phyloP scores from a whole-genome alignment of 2,888 invertebrate species.

The Agonum fuliginosum region DNA sequence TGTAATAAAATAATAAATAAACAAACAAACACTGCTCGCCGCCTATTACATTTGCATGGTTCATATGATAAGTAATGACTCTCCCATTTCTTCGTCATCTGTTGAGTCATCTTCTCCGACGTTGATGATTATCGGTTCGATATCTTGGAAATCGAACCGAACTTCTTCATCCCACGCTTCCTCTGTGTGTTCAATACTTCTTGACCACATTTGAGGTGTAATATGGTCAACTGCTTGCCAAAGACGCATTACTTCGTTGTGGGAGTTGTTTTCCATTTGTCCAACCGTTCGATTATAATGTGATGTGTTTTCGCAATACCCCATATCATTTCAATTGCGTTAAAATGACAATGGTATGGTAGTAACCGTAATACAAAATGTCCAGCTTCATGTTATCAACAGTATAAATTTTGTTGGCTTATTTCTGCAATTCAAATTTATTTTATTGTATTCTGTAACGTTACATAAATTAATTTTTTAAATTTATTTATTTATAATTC shows the following conservation, averaged over 20 bases:
- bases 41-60: too few species aligned
- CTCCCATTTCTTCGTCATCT: background rate
- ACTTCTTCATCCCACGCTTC: slow-evolving; percentile 28
- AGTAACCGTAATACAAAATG: background rate
- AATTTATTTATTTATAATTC: too few species aligned
- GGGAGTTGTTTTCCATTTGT: background rate
- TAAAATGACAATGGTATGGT: slow-evolving; percentile 21
- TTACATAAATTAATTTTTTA: background rate
- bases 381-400: background rate
- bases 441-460: background rate
- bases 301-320: background rate
- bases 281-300: slow-evolving; percentile 8
- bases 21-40: too few species aligned
- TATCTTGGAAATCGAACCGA: background rate
- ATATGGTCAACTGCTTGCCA: slow-evolving; percentile 20
- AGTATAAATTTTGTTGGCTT: background rate
- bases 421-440: background rate
- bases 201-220: slow-evolving; percentile 11
- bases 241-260: background rate
- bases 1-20: too few species aligned
- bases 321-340: slow-evolving; percentile 28
- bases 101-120: slow-evolving; percentile 3
- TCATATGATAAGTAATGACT: too few species aligned
- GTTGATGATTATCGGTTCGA: slow-evolving; percentile 7
- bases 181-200: background rate